Evolutionary conservation across 2,888 invertebrate genomes (phyloP), one percentile per base, ranked within the genome.

Genomic region (Tipula lateralis): DNA sequence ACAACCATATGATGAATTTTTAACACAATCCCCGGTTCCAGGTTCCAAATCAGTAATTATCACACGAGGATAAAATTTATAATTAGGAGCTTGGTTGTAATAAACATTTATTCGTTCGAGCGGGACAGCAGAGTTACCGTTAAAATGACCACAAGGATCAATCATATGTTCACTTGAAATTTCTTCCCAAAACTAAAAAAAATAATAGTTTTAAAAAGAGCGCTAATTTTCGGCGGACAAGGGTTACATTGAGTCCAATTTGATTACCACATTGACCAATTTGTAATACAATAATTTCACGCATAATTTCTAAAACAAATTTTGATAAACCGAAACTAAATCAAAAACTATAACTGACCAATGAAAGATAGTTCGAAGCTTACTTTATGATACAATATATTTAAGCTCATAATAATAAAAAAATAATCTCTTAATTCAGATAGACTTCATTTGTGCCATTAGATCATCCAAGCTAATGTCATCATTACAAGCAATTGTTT

Each of bases 401-500:
- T 66, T 24, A 66, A 66, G 24, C 7, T 66, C 24, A 24, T 6
- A 2, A 81, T n/a, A 81, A 2, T 19, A 12, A 80, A 80, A 80
- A 19, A 80, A 19, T 16, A 5, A 29, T 29, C 5, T 81, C 29
- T 5, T 6, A 81, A 82, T 82, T 34, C 19, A 97, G 89, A 97
- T 94, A 24, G 94, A 92, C 91, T 97, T 97, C 96, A 98, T 95
- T 90, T 96, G 94, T 86, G 94, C 95, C 96, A 97, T 97, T 86
- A 99, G 92, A 84, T 98, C 97, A 85, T 98, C 98, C 84, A 99
- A 91, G 86, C 94, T 95, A 2, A 93, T 90, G 85, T 93, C 93
- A 85, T 91, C 91, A 82, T 91, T 91, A 6, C 90, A 91, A 13
- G 91, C 91, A 87, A 91, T 91, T 0, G 89, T 89, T 84, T 91